A percentile compares a stretch with the other conserved stretches of the same genome.
Evolutionary conservation across 2,797 vertebrate genomes (phyloP).

Genomic region (Champsocephalus gunnari): DNA sequence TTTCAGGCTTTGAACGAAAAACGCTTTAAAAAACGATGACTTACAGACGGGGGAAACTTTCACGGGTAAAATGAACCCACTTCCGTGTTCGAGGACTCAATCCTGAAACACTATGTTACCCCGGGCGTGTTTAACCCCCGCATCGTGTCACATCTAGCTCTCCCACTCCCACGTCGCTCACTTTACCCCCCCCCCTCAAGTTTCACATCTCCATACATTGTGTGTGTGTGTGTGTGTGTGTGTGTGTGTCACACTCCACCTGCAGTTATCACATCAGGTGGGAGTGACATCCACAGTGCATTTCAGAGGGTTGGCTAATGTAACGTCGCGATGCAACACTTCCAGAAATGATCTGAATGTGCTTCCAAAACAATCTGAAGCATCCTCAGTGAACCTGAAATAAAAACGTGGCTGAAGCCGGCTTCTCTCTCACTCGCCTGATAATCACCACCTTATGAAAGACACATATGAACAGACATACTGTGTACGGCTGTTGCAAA

Average conservation of each 20-base stretch:
- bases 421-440: not conserved
- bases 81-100: no score
- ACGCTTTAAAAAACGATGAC: no score
- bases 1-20: no score
- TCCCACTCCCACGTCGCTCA: slow-evolving; percentile 45
- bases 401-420: not conserved
- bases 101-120: slow-evolving; percentile 4
- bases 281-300: slow-evolving; percentile 24
- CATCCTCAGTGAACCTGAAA: not conserved
- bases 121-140: slow-evolving; percentile 65
- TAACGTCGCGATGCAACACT: slow-evolving; percentile 10
- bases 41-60: no score
- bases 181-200: not conserved
- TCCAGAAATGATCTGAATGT: not conserved
- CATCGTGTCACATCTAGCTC: slow-evolving; percentile 49
- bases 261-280: slow-evolving; percentile 79
- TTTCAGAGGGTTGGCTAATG: not conserved
- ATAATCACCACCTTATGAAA: not conserved
- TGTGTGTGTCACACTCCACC: slow-evolving; percentile 73
- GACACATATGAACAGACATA: not conserved
- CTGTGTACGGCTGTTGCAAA: not conserved
- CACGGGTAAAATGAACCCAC: no score
- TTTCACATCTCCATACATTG: slow-evolving; percentile 35
- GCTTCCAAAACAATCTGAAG: not conserved
- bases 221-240: no score